Percentiles rank a stretch among this genome's conserved stretches.
phyloP scores from a whole-genome alignment of 2,888 invertebrate species.

The Zonitis immaculata region DNA sequence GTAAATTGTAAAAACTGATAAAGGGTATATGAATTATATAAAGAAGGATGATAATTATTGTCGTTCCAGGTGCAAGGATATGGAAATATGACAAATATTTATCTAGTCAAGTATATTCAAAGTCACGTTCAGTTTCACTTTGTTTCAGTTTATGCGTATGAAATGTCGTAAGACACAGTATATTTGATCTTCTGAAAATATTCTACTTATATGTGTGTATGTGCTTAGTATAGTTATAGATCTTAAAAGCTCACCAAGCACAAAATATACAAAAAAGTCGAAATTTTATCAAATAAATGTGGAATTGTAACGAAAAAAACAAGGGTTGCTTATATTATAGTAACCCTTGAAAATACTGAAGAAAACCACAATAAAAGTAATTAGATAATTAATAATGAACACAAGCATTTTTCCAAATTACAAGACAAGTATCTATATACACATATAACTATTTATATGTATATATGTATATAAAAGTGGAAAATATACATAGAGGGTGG shows the following conservation, averaged over 20 bases:
- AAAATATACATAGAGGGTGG: slow-evolving; percentile 32
- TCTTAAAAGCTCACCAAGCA: background rate
- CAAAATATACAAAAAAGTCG: background rate
- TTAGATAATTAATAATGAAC: slow-evolving; percentile 2
- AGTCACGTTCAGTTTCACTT: slow-evolving; percentile 49
- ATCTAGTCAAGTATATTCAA: slow-evolving; percentile 46
- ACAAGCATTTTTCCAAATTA: too few relatives aligned
- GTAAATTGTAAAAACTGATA: too few relatives aligned
- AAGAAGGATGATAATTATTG: slow-evolving; percentile 8
- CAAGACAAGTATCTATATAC: too few relatives aligned
- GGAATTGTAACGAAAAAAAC: background rate
- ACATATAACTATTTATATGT: too few relatives aligned
- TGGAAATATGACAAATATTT: slow-evolving; percentile 48
- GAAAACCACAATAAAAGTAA: slow-evolving; percentile 4
- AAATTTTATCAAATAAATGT: background rate
- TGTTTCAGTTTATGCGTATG: slow-evolving; percentile 46
- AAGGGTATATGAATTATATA: too few relatives aligned
- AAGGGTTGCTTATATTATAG: background rate
- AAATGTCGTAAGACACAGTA: slow-evolving; percentile 39
- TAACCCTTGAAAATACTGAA: background rate
- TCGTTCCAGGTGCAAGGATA: slow-evolving; percentile 45
- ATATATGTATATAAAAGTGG: too few relatives aligned
- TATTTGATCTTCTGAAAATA: slow-evolving; percentile 32
- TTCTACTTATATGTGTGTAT: background rate
- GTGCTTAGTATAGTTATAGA: too few relatives aligned